Base-by-base conservation (phyloP, 2,113 vertebrate species). In the Carassius gibelio region DNA sequence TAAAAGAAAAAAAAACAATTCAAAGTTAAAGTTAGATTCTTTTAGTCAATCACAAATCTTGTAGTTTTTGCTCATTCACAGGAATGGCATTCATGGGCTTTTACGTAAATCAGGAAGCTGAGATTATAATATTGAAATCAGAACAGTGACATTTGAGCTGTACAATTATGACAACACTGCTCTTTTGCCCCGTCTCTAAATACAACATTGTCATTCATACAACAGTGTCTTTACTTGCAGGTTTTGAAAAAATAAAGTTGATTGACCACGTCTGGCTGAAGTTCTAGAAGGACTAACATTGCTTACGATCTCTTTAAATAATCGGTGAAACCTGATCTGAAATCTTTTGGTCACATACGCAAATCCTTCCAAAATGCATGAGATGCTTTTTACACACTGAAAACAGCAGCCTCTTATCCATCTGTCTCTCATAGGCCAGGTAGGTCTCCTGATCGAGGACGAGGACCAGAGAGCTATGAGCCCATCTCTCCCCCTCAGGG, bases 401-500 rank as follows among this genome's bases (percentile, higher is more conserved):
- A 66, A 66, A 15, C 66, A 69, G 34, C 15, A 69, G 3, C 15
- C 34, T 19, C 17, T 69, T 38, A 69, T 84, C 26, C 26, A 21
- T 42, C 5, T 85, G 45, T 75, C 52, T 78, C 9, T 52, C 1
- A 11, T 80, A 99, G 98, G 89, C 96, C 97, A 88, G 98, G 97
- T 59, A 99, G 98, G 86, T 99, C 98, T 91, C 98, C 98, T 50
- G 98, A 99, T 82, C 95, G 97, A 89, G 96, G 95, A 59, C 90
- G 97, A 86, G 92, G 93, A 17, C 92, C 96, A 77, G 98, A 99
- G 87, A 93, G 95, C 88, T 99, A 99, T 8, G 98, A 99, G 92
- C 98, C 98, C 75, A 97, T 99, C 91, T 99, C 98, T 0, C 98
- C 98, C 4, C 98, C 98, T 75, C 98, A 98, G 92, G 95, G 93